These are phyloP conservation scores for Cynoglossus semilaevis DNA, from an alignment of 2,113 vertebrate species.

Conservation along the genomic window DNA sequence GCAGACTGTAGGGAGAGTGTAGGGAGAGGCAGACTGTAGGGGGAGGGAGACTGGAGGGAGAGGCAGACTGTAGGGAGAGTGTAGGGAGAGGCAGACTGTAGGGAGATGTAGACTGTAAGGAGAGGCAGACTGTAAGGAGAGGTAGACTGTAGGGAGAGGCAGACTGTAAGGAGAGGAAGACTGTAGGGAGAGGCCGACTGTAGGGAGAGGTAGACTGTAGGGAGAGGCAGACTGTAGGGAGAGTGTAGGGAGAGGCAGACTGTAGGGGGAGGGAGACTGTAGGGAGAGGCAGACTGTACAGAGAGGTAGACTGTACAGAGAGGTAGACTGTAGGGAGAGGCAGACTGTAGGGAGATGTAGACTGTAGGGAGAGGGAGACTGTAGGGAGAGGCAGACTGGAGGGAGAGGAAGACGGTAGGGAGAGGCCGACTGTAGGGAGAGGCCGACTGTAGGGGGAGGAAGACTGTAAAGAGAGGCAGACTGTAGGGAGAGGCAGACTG, in stretches of 20 bases:
- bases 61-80: conserved; percentile 70
- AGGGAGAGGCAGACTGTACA: conserved; percentile 67
- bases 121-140: conserved; percentile 69
- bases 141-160: conserved; percentile 68
- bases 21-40: conserved; percentile 70
- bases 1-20: conserved; percentile 70
- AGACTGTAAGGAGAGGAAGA: conserved; percentile 69
- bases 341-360: conserved; percentile 71
- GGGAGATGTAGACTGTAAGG: too few species aligned
- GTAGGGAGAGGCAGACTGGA: conserved; percentile 68
- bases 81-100: conserved; percentile 67
- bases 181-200: conserved; percentile 71
- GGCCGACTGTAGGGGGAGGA: conserved; percentile 70
- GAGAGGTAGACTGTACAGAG: too few species aligned
- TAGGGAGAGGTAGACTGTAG: conserved; percentile 69
- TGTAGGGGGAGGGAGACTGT: too few species aligned
- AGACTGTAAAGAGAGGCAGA: too few species aligned
- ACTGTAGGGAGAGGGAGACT: too few species aligned
- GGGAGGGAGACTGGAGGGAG: too few species aligned
- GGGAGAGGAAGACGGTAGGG: too few species aligned
- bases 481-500: conserved; percentile 71
- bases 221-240: conserved; percentile 71
- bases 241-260: too few species aligned
- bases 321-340: conserved; percentile 68
- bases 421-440: conserved; percentile 69